Conservation (phyloP, 2,113 vertebrate species). For the Cervus canadensis region DNA sequence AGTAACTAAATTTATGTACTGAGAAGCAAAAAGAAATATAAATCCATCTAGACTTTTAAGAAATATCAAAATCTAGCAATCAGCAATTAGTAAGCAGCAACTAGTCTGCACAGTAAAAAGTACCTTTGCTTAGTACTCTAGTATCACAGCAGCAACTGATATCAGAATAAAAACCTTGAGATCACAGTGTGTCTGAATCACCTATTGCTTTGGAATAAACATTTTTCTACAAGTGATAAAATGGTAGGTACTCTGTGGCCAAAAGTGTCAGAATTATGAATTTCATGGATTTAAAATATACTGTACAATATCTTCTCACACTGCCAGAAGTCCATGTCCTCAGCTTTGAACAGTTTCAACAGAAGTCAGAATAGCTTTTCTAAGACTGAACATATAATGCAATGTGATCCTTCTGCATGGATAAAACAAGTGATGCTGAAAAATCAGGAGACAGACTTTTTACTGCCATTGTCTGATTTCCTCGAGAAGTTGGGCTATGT, state of each 20-base stretch:
- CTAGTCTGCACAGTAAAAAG: slow-evolving; percentile 52
- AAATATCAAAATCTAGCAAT: slow-evolving; percentile 62
- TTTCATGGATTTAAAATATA: slow-evolving; percentile 85
- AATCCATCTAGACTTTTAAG: slow-evolving; percentile 65
- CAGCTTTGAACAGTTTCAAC: slow-evolving; percentile 76
- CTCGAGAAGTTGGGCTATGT: background rate
- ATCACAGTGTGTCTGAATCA: slow-evolving; percentile 69
- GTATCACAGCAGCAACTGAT: slow-evolving; percentile 73
- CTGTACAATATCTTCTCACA: slow-evolving; percentile 79
- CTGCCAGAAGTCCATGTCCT: slow-evolving; percentile 68
- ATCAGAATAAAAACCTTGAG: slow-evolving; percentile 74
- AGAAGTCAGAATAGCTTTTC: slow-evolving; percentile 75
- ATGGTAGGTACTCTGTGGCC: slow-evolving; percentile 80
- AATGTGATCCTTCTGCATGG: slow-evolving; percentile 86
- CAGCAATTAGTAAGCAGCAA: slow-evolving; percentile 50
- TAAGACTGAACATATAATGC: slow-evolving; percentile 88
- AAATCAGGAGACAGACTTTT: slow-evolving; percentile 83
- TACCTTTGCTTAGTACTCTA: slow-evolving; percentile 73
- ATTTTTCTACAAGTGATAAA: slow-evolving; percentile 83
- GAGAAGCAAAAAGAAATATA: slow-evolving; percentile 71
- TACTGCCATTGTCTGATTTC: slow-evolving; percentile 64
- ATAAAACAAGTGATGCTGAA: slow-evolving; percentile 76
- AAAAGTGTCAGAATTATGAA: slow-evolving; percentile 82
- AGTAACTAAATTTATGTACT: slow-evolving; percentile 58
- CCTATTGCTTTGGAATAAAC: slow-evolving; percentile 80